Conservation (phyloP, 2,113 vertebrate species). For the Pterocles gutturalis region DNA sequence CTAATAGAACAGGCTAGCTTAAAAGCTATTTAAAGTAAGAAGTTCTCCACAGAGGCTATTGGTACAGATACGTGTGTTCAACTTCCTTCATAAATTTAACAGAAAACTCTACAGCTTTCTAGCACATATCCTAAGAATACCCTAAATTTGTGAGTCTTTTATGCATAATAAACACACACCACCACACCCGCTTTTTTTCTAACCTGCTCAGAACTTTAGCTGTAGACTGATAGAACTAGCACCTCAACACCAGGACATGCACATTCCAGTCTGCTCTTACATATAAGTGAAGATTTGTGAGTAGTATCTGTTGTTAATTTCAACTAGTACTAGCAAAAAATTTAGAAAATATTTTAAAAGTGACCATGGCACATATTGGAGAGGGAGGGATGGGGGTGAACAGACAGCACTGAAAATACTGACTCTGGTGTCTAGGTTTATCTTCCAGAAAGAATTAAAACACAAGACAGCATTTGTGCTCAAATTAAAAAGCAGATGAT, state of each 20-base stretch:
- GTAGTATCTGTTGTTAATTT: background rate
- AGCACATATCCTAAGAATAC: background rate
- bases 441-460: background rate
- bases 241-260: background rate
- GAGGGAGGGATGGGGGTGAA: rapidly evolving
- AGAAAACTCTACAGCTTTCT: background rate
- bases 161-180: background rate
- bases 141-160: background rate
- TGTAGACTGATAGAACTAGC: background rate
- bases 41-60: background rate
- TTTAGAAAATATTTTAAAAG: background rate
- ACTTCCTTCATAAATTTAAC: background rate
- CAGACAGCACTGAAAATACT: background rate
- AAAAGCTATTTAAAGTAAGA: background rate
- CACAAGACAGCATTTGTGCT: background rate
- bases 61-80: background rate
- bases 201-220: background rate
- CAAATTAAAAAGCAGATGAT: background rate
- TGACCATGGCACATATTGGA: background rate
- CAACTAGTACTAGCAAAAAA: background rate
- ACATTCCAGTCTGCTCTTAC: background rate
- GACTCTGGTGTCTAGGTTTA: background rate
- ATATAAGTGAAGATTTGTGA: background rate
- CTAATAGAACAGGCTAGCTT: background rate
- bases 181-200: background rate